Evolutionary conservation across 2,888 invertebrate species (phyloP), one percentile per base, ranked within the genome.

Genomic region (Microctonus aethiopoides): DNA sequence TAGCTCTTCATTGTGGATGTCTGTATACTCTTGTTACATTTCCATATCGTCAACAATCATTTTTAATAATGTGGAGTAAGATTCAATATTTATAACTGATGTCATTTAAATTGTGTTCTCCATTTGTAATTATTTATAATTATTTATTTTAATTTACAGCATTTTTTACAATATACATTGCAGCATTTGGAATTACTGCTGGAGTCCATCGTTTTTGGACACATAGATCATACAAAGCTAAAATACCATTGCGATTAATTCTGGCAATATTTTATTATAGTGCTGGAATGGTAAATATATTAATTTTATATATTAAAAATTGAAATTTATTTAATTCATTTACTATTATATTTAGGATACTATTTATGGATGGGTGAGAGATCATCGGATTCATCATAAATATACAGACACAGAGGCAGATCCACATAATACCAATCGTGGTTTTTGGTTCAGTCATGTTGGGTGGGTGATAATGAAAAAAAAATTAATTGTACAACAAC

Each of bases 391-490:
- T 0, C 94, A 94, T 79, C 92, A 93, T 83, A 93, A 93, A 83
- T 91, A 88, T 86, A 88, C 89, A 0, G 95, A 95, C 82, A 94
- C 94, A 0, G 89, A 92, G 75, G 94, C 94, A 0, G 95, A 95
- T 87, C 95, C 95, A 0, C 95, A 95, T 84, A 92, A 95, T 84
- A 91, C 92, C 4, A 90, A 90, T 67, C 89, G 95, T 9, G 96
- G 96, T 0, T 96, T 98, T 87, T 95, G 95, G 88, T 98, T 97
- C 87, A 89, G 97, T 0, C 97, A 98, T 84, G 92, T 96, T 41
- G 97, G 97, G 26, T 98, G 97, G 98, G 89, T 97, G 24, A 92
- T 94, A 92, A 91, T 93, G 90, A 91, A 91, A 78, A 97, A 97
- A 84, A 96, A 96, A 9, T 1, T 9, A 10, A 4, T 10, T 10